phyloP scores from a whole-genome alignment of 2,113 vertebrate genomes.

The Poeciliopsis prolifica region DNA sequence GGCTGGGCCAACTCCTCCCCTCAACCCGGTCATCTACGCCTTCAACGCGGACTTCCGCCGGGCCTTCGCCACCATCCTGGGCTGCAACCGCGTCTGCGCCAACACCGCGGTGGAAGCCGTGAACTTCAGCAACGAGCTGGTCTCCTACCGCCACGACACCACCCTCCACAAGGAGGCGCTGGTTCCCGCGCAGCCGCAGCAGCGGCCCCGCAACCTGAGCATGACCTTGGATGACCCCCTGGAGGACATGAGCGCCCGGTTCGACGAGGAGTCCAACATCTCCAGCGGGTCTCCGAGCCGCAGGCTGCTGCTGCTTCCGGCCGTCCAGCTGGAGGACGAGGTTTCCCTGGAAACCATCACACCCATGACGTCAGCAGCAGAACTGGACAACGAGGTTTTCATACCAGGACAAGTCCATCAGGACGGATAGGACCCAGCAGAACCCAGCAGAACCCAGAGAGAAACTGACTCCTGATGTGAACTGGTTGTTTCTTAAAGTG shows the following conservation, averaged over 20 bases:
- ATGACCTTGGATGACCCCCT: constrained; percentile 34
- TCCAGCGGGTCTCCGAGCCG: constrained; percentile 57
- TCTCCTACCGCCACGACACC: constrained; percentile 80
- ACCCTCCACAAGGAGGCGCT: constrained; percentile 79
- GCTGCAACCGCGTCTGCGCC: constrained; percentile 74
- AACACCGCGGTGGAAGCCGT: constrained; percentile 77
- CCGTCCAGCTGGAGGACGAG: constrained; percentile 71
- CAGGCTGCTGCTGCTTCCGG: constrained; percentile 53
- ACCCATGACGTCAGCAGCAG: constrained; percentile 41
- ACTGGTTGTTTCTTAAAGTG: no score
- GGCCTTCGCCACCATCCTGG: constrained; percentile 81
- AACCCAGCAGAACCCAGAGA: not conserved
- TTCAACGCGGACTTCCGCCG: constrained; percentile 84
- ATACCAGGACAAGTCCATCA: constrained; percentile 61
- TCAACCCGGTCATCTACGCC: constrained; percentile 85
- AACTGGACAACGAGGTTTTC: constrained; percentile 51
- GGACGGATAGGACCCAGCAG: constrained; percentile 24
- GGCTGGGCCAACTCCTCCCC: constrained; percentile 86
- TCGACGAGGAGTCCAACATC: constrained; percentile 68
- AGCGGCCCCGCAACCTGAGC: constrained; percentile 25
- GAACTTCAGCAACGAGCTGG: constrained; percentile 81
- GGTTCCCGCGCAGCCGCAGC: constrained; percentile 44
- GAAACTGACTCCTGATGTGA: no score
- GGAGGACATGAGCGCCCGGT: constrained; percentile 41
- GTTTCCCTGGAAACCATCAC: constrained; percentile 73